Evolutionary conservation across 2,888 invertebrate species (phyloP), one percentile per base, ranked within the genome.

Genomic region (Trichopoda pennipes): DNA sequence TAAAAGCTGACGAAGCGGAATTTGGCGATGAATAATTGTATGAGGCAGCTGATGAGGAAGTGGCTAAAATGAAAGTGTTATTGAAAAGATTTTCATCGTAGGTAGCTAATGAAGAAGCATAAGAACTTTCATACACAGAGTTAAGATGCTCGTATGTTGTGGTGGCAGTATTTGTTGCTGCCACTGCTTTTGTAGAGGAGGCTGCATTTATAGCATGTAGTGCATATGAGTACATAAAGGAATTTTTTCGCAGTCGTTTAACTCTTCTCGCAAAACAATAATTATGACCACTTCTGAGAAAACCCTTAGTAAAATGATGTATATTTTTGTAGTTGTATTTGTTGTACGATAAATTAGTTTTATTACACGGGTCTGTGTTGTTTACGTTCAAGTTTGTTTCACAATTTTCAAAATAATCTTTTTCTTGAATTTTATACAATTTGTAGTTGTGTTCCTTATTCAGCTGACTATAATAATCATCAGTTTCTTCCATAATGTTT

Each of bases 141-240:
- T 75, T 61, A 16, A 79, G 49, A 16, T 32, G 74, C 32, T 79
- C 70, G 19, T 70, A 69, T 38, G 68, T 19, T 28, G 66, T 56
- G 8, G 75, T 61, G 38, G 73, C 56, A 56, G 61, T 68, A 58
- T 79, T 75, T 0, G 72, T 56, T 51, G 73, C 73, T 42, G 66
- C 74, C 58, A 66, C 53, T 38, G 74, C 78, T 72, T 55, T 63
- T 63, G 72, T 55, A 35, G 68, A 73, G 32, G 68, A 78, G 49
- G 80, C 76, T 76, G 76, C 76, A 60, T 72, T 82, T 68, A 82
- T 63, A 56, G 75, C 79, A 63, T 72, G 75, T 66, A 49, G 60
- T 44, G 72, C 75, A 82, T 82, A 74, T 51, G 82, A 75, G 75
- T 68, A 81, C 81, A 81, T 81, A 69, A 69, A 64, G 66, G 49